phyloP scores from a whole-genome alignment of 2,888 invertebrate genomes.

The Agrochola litura region DNA sequence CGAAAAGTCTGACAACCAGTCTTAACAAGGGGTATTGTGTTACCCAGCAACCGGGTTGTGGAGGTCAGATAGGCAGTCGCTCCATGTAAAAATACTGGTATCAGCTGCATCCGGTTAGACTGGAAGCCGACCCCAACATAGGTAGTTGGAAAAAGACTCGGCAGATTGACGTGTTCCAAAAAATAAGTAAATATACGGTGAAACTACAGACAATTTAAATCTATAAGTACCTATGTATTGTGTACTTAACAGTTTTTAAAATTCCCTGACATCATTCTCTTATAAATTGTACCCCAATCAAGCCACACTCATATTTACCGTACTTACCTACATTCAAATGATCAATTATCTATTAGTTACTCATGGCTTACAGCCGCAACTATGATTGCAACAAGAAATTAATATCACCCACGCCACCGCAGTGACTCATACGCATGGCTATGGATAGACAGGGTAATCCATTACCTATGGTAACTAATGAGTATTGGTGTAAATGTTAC shows the following conservation, averaged over 20 bases:
- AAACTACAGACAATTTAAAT: too few relatives aligned
- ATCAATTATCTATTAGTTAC: slow-evolving; percentile 68
- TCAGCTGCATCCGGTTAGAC: too few relatives aligned
- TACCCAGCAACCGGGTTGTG: too few relatives aligned
- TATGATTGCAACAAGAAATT: slow-evolving; percentile 70
- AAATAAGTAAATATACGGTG: too few relatives aligned
- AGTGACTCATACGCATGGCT: slow-evolving; percentile 63
- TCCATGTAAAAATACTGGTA: too few relatives aligned
- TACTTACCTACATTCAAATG: slow-evolving; percentile 57
- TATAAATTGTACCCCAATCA: slow-evolving; percentile 22
- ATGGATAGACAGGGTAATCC: slow-evolving; percentile 49
- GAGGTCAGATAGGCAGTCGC: too few relatives aligned
- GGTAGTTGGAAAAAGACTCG: too few relatives aligned
- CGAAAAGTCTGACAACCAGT: too few relatives aligned
- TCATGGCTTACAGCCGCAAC: slow-evolving; percentile 59
- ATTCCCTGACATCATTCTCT: background rate
- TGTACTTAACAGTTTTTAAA: background rate
- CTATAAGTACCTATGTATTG: too few relatives aligned
- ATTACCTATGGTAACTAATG: slow-evolving; percentile 62
- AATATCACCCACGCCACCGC: slow-evolving; percentile 72
- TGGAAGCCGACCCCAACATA: too few relatives aligned
- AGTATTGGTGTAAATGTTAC: slow-evolving; percentile 55
- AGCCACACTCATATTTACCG: slow-evolving; percentile 52
- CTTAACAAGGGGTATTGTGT: too few relatives aligned
- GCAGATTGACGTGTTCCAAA: too few relatives aligned